Conservation (phyloP, 2,888 invertebrate species). For the Augochlorella aurata region DNA sequence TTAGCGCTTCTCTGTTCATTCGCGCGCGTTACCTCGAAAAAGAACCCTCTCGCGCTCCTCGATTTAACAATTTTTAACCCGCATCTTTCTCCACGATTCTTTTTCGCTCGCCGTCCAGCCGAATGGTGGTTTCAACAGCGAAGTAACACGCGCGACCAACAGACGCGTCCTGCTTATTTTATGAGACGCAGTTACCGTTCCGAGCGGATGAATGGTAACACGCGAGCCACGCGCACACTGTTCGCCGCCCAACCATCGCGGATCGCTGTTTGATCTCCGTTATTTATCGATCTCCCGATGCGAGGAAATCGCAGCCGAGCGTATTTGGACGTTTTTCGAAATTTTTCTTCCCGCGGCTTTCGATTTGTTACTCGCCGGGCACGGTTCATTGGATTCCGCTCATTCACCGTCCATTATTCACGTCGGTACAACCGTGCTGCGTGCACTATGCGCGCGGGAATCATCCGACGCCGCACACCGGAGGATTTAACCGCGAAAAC, state of each 20-base stretch:
- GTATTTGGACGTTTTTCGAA: neutral
- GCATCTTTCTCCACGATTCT: neutral
- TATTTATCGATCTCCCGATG: conserved; percentile 4
- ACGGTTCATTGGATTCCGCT: neutral
- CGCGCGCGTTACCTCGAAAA: conserved; percentile 10
- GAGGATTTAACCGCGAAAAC: too few relatives aligned
- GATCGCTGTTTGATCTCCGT: conserved; percentile 9
- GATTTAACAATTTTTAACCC: conserved; percentile 21
- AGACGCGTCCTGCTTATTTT: conserved; percentile 1
- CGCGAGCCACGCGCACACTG: neutral
- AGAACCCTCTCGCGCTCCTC: neutral
- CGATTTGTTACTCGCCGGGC: neutral
- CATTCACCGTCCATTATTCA: conserved; percentile 3
- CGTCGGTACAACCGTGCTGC: neutral
- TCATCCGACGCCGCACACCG: too few relatives aligned
- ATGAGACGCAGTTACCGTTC: conserved; percentile 8
- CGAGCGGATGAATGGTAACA: conserved; percentile 6
- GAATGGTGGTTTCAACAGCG: neutral
- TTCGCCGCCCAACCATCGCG: neutral
- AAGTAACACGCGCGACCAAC: neutral
- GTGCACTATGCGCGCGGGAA: too few relatives aligned
- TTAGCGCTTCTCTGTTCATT: conserved; percentile 44
- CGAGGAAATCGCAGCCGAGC: neutral
- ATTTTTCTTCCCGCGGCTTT: conserved; percentile 6
- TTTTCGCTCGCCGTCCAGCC: neutral